A percentile compares a stretch with the other conserved stretches of the same genome.
Conservation (phyloP, 2,888 invertebrate species). For the Chouioia cunea region DNA sequence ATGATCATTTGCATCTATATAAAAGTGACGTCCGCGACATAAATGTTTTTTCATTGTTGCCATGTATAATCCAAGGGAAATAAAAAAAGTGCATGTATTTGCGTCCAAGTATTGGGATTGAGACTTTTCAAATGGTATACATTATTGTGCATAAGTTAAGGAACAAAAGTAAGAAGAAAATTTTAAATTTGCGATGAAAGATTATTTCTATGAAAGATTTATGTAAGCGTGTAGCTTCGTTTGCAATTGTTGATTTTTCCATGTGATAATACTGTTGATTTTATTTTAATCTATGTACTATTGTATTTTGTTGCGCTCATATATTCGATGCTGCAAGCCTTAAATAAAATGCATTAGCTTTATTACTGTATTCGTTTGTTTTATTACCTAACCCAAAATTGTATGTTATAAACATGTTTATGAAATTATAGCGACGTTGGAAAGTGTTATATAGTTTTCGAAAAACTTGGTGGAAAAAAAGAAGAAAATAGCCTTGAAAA, state of each 20-base stretch:
- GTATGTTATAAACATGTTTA: not conserved
- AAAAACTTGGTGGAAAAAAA: too few relatives aligned
- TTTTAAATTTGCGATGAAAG: constrained; percentile 16
- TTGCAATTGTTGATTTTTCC: constrained; percentile 36
- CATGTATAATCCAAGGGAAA: constrained; percentile 14
- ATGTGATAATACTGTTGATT: constrained; percentile 32
- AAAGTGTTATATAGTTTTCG: not conserved
- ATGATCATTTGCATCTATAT: constrained; percentile 14
- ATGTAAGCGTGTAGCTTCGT: constrained; percentile 17
- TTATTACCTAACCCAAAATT: not conserved
- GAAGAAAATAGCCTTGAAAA: not conserved
- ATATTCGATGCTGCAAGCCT: constrained; percentile 40
- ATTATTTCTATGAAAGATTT: constrained; percentile 21
- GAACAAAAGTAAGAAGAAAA: constrained; percentile 8
- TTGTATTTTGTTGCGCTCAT: constrained; percentile 35
- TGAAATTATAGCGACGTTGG: constrained; percentile 3
- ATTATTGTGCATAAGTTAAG: not conserved
- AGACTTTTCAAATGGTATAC: constrained; percentile 9
- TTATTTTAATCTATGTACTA: constrained; percentile 24
- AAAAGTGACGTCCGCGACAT: constrained; percentile 18
- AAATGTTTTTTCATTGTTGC: constrained; percentile 34
- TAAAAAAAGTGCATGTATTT: constrained; percentile 7
- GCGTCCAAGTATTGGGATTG: constrained; percentile 9
- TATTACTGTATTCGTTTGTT: constrained; percentile 2
- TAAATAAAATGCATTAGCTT: constrained; percentile 43